Percentiles rank a stretch among this genome's conserved stretches.
Evolutionary conservation across 2,113 vertebrate genomes (phyloP).

Genomic region (Oplegnathus fasciatus): DNA sequence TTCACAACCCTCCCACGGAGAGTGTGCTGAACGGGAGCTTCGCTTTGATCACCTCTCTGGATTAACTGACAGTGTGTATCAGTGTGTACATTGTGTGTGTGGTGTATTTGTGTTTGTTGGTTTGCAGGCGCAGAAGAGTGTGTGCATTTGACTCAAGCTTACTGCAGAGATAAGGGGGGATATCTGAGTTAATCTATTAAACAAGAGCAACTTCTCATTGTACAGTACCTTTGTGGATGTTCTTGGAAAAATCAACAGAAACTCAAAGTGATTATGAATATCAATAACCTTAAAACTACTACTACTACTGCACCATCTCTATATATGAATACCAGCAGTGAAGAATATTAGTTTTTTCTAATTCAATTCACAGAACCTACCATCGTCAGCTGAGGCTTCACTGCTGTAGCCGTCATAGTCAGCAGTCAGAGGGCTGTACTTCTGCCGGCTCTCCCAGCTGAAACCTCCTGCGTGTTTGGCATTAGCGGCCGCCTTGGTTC

Average conservation of each 20-base stretch:
- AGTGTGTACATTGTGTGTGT: conserved; percentile 11
- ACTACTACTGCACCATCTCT: neutral
- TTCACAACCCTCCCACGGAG: conserved; percentile 76
- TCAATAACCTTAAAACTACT: neutral
- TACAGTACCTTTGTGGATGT: neutral
- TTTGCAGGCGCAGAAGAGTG: conserved; percentile 20
- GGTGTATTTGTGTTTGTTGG: conserved; percentile 23
- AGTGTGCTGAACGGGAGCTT: conserved; percentile 66
- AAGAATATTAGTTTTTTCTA: neutral
- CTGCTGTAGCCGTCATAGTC: conserved; percentile 96
- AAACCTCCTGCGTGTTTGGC: conserved; percentile 87
- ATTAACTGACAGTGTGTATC: conserved; percentile 63
- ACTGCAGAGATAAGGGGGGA: conserved; percentile 15
- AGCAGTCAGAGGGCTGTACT: conserved; percentile 93
- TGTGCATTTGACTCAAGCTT: conserved; percentile 4
- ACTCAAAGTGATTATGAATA: neutral
- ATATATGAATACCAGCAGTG: neutral
- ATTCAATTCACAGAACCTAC: conserved; percentile 80
- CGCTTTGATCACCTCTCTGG: conserved; percentile 75
- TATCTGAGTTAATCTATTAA: neutral
- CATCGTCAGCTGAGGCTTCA: conserved; percentile 94
- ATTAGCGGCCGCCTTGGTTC: conserved; percentile 65
- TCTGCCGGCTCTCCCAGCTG: conserved; percentile 93
- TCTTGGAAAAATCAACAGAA: conserved; percentile 7
- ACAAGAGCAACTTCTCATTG: neutral